These are phyloP conservation scores for Teleopsis dalmanni DNA, from an alignment of 1,140 invertebrate species.

Conservation along the genomic window DNA sequence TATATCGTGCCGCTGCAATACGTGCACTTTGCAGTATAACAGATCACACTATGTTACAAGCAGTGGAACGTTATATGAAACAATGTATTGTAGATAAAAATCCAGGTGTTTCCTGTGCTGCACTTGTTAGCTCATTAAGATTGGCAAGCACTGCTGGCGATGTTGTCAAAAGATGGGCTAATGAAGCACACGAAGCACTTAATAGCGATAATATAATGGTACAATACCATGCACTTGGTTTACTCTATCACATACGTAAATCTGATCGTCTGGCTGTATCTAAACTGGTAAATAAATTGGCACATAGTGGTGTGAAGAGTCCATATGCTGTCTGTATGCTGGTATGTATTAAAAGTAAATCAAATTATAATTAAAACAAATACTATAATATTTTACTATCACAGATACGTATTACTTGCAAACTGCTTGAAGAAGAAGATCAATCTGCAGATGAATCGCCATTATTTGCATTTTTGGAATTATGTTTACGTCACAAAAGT, in stretches of 20 bases:
- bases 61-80: slow-evolving; percentile 99
- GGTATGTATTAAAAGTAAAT: slow-evolving; percentile 46
- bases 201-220: slow-evolving; percentile 69
- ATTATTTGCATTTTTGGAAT: slow-evolving; percentile 81
- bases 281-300: slow-evolving; percentile 88
- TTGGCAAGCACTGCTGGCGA: slow-evolving; percentile 77
- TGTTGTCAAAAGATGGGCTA: slow-evolving; percentile 94
- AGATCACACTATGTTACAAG: slow-evolving; percentile 92
- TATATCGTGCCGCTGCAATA: slow-evolving; percentile 92
- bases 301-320: slow-evolving; percentile 71
- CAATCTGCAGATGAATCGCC: slow-evolving; percentile 52
- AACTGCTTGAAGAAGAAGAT: slow-evolving; percentile 86
- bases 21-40: slow-evolving; percentile 95
- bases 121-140: slow-evolving; percentile 85
- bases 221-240: slow-evolving; percentile 96
- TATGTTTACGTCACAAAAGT: slow-evolving; percentile 88
- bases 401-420: slow-evolving; percentile 82
- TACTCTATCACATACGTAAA: slow-evolving; percentile 90
- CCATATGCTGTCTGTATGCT: slow-evolving; percentile 92
- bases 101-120: slow-evolving; percentile 89
- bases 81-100: slow-evolving; percentile 98
- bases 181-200: slow-evolving; percentile 71
- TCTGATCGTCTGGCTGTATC: slow-evolving; percentile 91
- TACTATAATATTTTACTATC: slow-evolving; percentile 4
- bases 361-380: not conserved